Conservation (phyloP, 2,888 invertebrate species). For the Drosophila nr. fundita region DNA sequence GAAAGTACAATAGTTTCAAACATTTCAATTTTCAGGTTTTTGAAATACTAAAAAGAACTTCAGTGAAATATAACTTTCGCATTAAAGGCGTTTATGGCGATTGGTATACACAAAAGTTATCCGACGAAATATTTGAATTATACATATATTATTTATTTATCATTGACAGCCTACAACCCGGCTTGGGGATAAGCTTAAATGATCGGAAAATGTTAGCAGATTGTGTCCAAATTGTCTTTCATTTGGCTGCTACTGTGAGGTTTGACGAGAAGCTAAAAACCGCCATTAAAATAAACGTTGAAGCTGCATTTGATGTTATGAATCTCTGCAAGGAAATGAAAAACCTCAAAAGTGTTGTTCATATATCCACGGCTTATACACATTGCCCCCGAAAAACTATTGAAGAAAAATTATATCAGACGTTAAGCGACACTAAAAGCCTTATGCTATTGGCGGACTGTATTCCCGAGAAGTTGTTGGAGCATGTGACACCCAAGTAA, state of each 20-base stretch:
- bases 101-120: slow-evolving; percentile 6
- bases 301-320: slow-evolving; percentile 88
- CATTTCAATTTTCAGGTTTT: slow-evolving; percentile 8
- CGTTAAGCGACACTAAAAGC: slow-evolving; percentile 75
- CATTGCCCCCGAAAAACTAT: slow-evolving; percentile 86
- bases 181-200: slow-evolving; percentile 4
- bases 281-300: slow-evolving; percentile 91
- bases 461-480: slow-evolving; percentile 27
- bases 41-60: slow-evolving; percentile 5
- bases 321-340: slow-evolving; percentile 88
- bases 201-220: slow-evolving; percentile 62
- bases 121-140: neutral
- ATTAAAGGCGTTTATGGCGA: slow-evolving; percentile 24
- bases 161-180: slow-evolving; percentile 17
- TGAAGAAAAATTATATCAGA: slow-evolving; percentile 87
- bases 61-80: slow-evolving; percentile 4
- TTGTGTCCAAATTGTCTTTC: slow-evolving; percentile 86
- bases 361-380: slow-evolving; percentile 87
- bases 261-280: slow-evolving; percentile 91
- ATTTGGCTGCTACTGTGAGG: slow-evolving; percentile 87
- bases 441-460: slow-evolving; percentile 85
- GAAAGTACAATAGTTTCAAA: neutral
- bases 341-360: slow-evolving; percentile 85
- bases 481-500: slow-evolving; percentile 21
- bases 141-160: neutral